These are phyloP conservation scores for Loripinus fragilis DNA, from an alignment of 2,888 invertebrate genomes.

Conservation along the genomic window DNA sequence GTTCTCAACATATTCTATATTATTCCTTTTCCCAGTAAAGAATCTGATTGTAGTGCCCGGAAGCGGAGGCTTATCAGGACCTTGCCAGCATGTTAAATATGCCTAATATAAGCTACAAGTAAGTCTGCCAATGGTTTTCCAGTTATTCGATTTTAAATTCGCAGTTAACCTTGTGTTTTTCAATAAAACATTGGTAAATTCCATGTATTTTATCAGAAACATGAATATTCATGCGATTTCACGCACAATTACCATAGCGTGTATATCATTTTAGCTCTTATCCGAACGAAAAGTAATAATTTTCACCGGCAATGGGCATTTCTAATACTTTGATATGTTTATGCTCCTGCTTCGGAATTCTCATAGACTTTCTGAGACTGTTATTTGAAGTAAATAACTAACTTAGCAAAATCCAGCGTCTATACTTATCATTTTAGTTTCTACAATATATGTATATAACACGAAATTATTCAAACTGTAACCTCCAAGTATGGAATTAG, in stretches of 20 bases:
- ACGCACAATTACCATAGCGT: conserved; percentile 60
- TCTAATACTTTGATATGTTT: conserved; percentile 63
- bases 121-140: too few species aligned
- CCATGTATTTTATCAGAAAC: conserved; percentile 40
- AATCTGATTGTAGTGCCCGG: too few species aligned
- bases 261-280: conserved; percentile 54
- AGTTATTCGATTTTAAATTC: too few species aligned
- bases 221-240: conserved; percentile 62
- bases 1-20: too few species aligned
- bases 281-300: conserved; percentile 43
- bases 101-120: too few species aligned
- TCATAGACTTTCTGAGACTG: conserved; percentile 49
- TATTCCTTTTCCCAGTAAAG: too few species aligned
- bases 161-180: too few species aligned
- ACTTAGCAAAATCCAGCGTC: conserved; percentile 36
- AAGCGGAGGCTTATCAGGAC: too few species aligned
- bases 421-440: conserved; percentile 37
- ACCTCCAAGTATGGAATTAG: conserved; percentile 51
- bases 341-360: conserved; percentile 57
- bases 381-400: conserved; percentile 57
- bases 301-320: conserved; percentile 55
- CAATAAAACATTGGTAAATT: neutral
- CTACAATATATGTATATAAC: conserved; percentile 63
- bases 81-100: too few species aligned
- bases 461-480: conserved; percentile 59